Base-by-base conservation (phyloP, 2,113 vertebrate genomes). In the Pantherophis guttatus region DNA sequence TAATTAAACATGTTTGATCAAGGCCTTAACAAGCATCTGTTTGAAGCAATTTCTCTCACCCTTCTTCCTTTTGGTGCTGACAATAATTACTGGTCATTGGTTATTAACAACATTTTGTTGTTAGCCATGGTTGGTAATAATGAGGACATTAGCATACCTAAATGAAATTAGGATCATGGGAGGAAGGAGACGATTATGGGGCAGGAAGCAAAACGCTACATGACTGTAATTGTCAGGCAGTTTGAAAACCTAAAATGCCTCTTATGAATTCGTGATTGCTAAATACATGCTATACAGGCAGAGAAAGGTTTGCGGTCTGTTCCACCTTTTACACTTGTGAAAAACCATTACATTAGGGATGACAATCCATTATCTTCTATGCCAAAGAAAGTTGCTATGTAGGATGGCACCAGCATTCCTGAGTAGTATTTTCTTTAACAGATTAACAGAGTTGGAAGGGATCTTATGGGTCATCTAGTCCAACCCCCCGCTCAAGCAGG, bases 1-100 rank as follows among this genome's bases (percentile, higher is more conserved):
- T 97, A 97, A 98, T 97, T 97, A 98, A 98, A 96, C 94, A 97
- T 97, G 96, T 97, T 97, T 97, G 97, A 98, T 98, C 96, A 96
- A 94, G 58, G 96, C 96, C 93, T 95, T 97, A 96, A 96, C 97
- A 98, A 97, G 97, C 88, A 96, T 93, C 94, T 97, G 88, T 95
- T 96, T 97, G 94, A 91, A 96, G 94, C 91, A 94, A 44, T 94
- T 93, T 88, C 87, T 96, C 62, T 93, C 93, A 94, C 21, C 96
- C 88, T 24, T 58, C 33, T 44, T 39, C 15, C 89, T 93, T 94
- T 81, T 94, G 59, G 93, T 53, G 86, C 44, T 70, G 93, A 44
- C 87, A n/a, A 96, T 89, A 93, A 93, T 93, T 96, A 96, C 94
- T 95, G 95, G 12, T 57, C 96, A 97, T 95, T 96, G 97, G 96